Evolutionary conservation across 2,113 vertebrate genomes (phyloP).

Genomic region (Scomber colias): DNA sequence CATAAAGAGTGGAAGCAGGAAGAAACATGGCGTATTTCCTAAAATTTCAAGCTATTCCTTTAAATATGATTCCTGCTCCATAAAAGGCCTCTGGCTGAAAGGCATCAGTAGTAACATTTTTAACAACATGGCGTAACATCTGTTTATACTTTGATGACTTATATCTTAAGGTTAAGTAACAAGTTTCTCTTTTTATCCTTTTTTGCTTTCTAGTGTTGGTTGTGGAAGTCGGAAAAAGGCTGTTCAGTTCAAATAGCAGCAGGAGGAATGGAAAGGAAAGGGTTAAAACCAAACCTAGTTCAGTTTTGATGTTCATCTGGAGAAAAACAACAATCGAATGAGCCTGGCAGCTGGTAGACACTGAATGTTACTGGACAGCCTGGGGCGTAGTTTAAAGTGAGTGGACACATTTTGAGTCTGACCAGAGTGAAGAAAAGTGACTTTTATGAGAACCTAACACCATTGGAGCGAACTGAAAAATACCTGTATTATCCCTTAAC

Average conservation of each 20-base stretch:
- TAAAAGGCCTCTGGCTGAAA: background rate
- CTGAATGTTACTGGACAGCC: background rate
- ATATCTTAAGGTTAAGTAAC: background rate
- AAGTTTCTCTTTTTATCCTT: background rate
- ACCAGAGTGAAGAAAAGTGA: too few species aligned
- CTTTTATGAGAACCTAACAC: background rate
- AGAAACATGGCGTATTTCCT: background rate
- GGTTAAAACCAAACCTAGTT: too few species aligned
- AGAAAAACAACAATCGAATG: background rate
- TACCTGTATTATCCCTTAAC: background rate
- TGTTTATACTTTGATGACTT: too few species aligned
- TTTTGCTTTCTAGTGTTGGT: background rate
- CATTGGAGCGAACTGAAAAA: constrained; percentile 2
- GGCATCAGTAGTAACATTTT: background rate
- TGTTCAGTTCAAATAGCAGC: too few species aligned
- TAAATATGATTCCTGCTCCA: background rate
- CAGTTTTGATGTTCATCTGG: background rate
- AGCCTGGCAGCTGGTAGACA: background rate
- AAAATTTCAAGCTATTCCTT: background rate
- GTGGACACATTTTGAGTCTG: background rate
- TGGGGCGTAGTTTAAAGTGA: background rate
- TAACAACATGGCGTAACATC: background rate
- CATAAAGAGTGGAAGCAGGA: too few species aligned
- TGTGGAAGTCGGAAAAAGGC: background rate
- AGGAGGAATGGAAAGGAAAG: background rate